Evolutionary conservation across 2,113 vertebrate genomes (phyloP), one percentile per base, ranked within the genome.

Genomic region (Odontesthes bonariensis): DNA sequence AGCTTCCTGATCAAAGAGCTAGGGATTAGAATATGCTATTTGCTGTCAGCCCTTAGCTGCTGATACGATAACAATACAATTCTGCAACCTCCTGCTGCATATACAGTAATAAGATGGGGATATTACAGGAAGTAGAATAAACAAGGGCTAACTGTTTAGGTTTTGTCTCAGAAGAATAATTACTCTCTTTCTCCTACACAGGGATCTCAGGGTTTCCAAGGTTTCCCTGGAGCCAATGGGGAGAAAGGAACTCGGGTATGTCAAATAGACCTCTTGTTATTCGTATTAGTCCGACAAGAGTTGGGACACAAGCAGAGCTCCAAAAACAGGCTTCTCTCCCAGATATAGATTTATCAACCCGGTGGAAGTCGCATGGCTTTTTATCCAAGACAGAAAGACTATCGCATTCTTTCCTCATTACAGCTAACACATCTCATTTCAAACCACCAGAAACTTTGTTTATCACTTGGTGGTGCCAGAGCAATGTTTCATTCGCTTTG

Each of bases 131-230:
- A 62, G 60, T 56, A 65, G 72, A 59, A 73, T 53, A 70, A 75
- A 73, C 54, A 74, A 66, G 32, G 42, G 47, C 51, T 57, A 0
- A 31, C 58, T 73, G 79, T 71, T 59, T 56, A 64, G 69, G n/a
- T 51, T 79, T 71, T 78, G 23, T 73, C 33, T 79, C 27, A 20
- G 42, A 57, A 84, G 35, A 86, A 69, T 72, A 69, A 80, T 73
- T 78, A 14, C 55, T 87, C 5, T 79, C 35, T 81, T 69, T 69
- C 20, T 81, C 27, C 2, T 42, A 38, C 93, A 12, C 88, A 97
- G 98, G 98, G 98, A 77, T 99, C 98, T 1, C 94, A 97, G 22
- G 98, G 98, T 81, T 99, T 98, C 92, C 96, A 97, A 87, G 98
- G 98, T 67, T 99, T 99, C 74, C 95, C 96, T 16, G 98, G 98